phyloP scores from a whole-genome alignment of 2,113 vertebrate species.

The Lagenorhynchus albirostris region DNA sequence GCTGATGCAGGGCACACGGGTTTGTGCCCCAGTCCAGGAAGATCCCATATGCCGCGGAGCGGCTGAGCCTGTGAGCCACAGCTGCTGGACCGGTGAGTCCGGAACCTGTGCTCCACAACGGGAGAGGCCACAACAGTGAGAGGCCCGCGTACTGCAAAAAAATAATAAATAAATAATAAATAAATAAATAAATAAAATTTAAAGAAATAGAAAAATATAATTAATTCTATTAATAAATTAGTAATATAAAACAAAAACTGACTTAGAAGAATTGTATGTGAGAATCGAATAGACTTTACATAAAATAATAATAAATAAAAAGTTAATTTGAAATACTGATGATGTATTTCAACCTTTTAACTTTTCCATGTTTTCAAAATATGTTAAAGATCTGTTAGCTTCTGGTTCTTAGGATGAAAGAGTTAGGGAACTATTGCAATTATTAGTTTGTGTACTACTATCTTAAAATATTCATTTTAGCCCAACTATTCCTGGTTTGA shows the following conservation, averaged over 20 bases:
- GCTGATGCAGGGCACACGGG: no score
- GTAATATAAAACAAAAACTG: background rate
- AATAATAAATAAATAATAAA: no score
- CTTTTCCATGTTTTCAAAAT: background rate
- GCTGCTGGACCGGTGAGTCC: rapidly evolving
- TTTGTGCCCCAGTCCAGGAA: rapidly evolving
- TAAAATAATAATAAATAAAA: background rate
- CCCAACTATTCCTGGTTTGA: background rate
- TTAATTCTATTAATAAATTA: background rate
- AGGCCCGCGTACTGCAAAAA: rapidly evolving
- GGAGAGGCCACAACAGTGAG: no score
- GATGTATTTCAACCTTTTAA: background rate
- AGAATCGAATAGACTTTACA: background rate
- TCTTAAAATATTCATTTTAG: background rate
- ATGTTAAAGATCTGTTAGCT: background rate
- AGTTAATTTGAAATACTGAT: background rate
- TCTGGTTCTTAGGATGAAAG: background rate
- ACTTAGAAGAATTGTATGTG: background rate
- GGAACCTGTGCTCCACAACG: no score
- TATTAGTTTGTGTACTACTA: background rate
- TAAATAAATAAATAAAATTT: background rate
- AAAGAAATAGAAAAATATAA: background rate
- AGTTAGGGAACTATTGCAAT: background rate
- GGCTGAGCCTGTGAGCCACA: no score
- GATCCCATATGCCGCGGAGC: no score